Base-by-base conservation (phyloP, 1,140 invertebrate genomes). In the Thaumatotibia leucotreta region DNA sequence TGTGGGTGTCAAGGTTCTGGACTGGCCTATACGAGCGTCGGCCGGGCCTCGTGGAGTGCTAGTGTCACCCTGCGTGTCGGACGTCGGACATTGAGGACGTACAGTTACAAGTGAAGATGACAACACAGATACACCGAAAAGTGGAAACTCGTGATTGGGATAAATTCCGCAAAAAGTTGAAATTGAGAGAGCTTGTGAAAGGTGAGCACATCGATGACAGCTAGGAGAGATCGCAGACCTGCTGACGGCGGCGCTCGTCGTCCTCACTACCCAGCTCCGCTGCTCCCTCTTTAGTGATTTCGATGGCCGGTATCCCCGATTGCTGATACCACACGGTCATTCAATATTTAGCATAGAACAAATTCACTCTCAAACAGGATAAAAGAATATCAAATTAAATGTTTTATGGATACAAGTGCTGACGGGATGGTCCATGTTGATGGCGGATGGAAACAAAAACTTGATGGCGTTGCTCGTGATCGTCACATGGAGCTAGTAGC, bases 281-380 rank as follows among this genome's bases (percentile, higher is more conserved):
- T 62, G 84, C 82, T 67, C 95, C 94, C 88, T 97, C 96, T 93
- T 96, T 96, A 74, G 96, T 97, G 80, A 98, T 97, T 94, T 97
- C 97, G 92, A 95, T 93, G 84, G 94, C 94, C 91, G 88, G 86
- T 85, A 91, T 91, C 77, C 88, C 89, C 80, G 88, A 88, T 86
- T 90, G 86, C 89, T 90, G 74, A 84, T 82, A 90, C 87, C 83
- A 87, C 80, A 89, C 73, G 77, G 75, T 88, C 77, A 88, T 88
- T 89, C 79, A 84, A 82, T 71, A 85, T 83, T 80, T 82, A 79
- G 70, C 74, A 84, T 69, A 83, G 61, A 72, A 65, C 68, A 78
- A 74, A 77, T 76, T 73, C 65, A 70, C 74, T 75, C 74, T 72
- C 69, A 76, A 72, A 80, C 72, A 84, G 82, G 75, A 80, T 65